phyloP scores from a whole-genome alignment of 2,888 invertebrate species.

The Ommatoiulus sabulosus region DNA sequence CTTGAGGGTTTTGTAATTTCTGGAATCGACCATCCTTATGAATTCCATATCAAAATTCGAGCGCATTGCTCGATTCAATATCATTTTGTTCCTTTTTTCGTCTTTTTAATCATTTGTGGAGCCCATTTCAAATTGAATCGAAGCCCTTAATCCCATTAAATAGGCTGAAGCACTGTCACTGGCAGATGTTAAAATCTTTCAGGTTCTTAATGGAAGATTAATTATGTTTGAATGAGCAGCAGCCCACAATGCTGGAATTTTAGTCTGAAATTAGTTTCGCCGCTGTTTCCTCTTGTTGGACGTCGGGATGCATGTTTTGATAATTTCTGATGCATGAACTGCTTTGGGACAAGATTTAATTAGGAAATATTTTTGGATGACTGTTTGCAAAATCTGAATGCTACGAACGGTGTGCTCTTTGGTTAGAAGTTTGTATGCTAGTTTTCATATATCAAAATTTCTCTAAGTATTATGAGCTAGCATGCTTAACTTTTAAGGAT shows the following conservation, averaged over 20 bases:
- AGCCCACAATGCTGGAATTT: neutral
- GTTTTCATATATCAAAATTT: too few relatives aligned
- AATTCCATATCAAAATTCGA: constrained; percentile 4
- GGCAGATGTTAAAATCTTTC: constrained; percentile 1
- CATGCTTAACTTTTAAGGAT: too few relatives aligned
- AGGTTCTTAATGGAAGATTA: constrained; percentile 22
- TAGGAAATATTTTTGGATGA: too few relatives aligned
- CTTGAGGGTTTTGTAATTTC: neutral
- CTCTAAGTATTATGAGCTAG: too few relatives aligned
- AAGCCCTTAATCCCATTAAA: constrained; percentile 17
- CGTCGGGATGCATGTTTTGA: neutral
- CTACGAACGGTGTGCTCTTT: neutral
- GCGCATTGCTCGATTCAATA: neutral
- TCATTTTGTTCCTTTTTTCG: neutral
- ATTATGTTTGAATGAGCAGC: neutral
- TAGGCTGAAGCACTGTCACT: neutral
- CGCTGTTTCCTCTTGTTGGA: too few relatives aligned
- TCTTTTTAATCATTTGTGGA: constrained; percentile 24
- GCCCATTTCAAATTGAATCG: constrained; percentile 2
- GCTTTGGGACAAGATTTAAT: too few relatives aligned
- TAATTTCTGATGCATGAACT: neutral
- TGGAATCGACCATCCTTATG: constrained; percentile 16
- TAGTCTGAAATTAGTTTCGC: neutral
- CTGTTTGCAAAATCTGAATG: neutral
- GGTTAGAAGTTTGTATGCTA: too few relatives aligned